Base-by-base conservation (phyloP, 2,113 vertebrate species). In the Lucifuga dentata region DNA sequence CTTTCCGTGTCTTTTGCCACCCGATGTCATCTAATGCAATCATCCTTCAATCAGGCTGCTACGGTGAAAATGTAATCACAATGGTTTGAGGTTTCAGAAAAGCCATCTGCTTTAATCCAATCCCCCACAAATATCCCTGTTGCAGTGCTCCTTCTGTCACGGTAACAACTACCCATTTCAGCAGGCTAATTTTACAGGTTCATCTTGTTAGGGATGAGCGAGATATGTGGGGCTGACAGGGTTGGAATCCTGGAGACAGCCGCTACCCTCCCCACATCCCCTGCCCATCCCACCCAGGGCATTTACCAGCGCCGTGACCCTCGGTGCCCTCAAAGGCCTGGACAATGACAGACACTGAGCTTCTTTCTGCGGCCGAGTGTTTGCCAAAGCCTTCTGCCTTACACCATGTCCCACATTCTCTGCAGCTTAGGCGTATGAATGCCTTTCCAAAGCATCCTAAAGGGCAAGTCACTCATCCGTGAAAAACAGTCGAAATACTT, bases 401-500 rank as follows among this genome's bases (percentile, higher is more conserved):
- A 19, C 35, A 0, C 62, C 58, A 53, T 50, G 36, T 69, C 76
- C 71, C 15, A 23, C 62, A 79, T 88, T 88, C 79, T 85, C 79
- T 0, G 19, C 41, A 66, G 82, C 77, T 32, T 11, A 70, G 88
- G 80, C 7, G 68, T 74, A 24, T 29, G 75, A 77, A 80, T 67
- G 80, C 49, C 70, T 72, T 72, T 43, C 40, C 2, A 17, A 62
- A 65, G 44, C 76, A 83, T 83, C 84, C 76, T 76, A 91, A 91
- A 92, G 90, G 90, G 87, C 88, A 80, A 84, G 57, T 81, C 64
- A 19, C 75, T 87, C 76, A 85, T 79, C 85, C 38, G 67, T 89
- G 81, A 83, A 90, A 91, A 91, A 83, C 87, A 86, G 74, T 80
- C 41, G 55, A 80, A 86, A 91, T 88, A 86, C 85, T 79, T 73